Evolutionary conservation across 2,888 invertebrate genomes (phyloP).

Genomic region (Hydroisotoma schaefferi): DNA sequence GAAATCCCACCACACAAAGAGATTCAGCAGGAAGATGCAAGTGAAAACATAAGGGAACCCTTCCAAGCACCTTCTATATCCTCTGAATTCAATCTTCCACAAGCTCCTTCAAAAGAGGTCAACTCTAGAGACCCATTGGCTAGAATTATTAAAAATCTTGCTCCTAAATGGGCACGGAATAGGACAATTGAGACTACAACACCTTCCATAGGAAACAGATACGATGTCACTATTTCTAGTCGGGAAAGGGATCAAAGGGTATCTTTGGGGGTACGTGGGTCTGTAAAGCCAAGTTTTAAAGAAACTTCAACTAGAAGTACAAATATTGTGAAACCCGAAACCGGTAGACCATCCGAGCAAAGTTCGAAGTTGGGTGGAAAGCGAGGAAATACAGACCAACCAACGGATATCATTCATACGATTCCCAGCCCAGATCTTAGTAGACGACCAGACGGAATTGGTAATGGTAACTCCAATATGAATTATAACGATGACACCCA

Average conservation of each 20-base stretch:
- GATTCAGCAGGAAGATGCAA: background rate
- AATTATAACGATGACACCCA: background rate
- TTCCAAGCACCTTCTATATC: background rate
- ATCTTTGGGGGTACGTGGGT: conserved; percentile 7
- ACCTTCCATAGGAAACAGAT: conserved; percentile 26
- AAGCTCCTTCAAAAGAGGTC: background rate
- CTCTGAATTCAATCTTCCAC: conserved; percentile 25
- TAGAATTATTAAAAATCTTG: conserved; percentile 32
- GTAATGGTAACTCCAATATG: conserved; percentile 10
- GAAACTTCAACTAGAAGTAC: conserved; percentile 3
- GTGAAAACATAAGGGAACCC: background rate
- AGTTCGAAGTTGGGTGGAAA: conserved; percentile 17
- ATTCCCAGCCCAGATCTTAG: conserved; percentile 41
- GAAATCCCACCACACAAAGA: conserved; percentile 40
- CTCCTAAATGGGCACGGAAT: conserved; percentile 28
- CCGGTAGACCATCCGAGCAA: conserved; percentile 10
- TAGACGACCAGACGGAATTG: conserved; percentile 4
- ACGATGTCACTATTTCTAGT: conserved; percentile 28
- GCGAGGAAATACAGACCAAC: conserved; percentile 18
- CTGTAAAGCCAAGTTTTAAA: conserved; percentile 3
- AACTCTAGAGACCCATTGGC: conserved; percentile 19
- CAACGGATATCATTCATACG: conserved; percentile 30
- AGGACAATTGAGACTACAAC: conserved; percentile 17
- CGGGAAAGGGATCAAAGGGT: conserved; percentile 16
- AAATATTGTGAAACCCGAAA: background rate